phyloP scores from a whole-genome alignment of 2,113 vertebrate species.

The Aplodontia rufa region DNA sequence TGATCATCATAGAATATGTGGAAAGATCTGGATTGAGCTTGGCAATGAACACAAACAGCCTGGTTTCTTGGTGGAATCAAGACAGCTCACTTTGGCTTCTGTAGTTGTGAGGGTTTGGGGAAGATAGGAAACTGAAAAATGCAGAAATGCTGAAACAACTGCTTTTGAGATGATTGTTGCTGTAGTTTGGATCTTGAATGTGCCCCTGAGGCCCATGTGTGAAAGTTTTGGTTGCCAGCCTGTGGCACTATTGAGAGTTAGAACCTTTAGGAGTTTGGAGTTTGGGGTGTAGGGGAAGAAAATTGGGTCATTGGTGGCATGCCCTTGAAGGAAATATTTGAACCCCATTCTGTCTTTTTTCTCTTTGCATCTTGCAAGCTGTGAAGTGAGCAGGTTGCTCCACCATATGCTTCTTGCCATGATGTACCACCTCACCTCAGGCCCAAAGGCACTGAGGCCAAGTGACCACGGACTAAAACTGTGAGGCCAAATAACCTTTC shows the following conservation, averaged over 20 bases:
- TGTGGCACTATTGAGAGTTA: background rate
- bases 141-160: background rate
- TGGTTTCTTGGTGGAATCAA: background rate
- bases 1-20: background rate
- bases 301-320: background rate
- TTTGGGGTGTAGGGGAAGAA: background rate
- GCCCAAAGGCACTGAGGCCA: background rate
- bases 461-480: background rate
- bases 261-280: background rate
- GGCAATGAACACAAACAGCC: background rate
- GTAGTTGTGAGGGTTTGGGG: background rate
- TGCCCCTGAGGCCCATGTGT: too few relatives aligned
- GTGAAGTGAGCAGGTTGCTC: background rate
- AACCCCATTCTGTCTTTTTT: background rate
- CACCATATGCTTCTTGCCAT: too few relatives aligned
- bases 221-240: background rate
- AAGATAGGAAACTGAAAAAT: background rate
- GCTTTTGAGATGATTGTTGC: slow-evolving; percentile 15
- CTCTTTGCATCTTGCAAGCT: background rate
- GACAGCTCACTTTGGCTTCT: background rate
- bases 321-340: background rate
- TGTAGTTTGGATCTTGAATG: background rate
- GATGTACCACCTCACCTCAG: background rate
- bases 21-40: background rate
- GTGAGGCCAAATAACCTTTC: background rate